phyloP scores from a whole-genome alignment of 2,113 vertebrate genomes.

The Loxodonta africana region DNA sequence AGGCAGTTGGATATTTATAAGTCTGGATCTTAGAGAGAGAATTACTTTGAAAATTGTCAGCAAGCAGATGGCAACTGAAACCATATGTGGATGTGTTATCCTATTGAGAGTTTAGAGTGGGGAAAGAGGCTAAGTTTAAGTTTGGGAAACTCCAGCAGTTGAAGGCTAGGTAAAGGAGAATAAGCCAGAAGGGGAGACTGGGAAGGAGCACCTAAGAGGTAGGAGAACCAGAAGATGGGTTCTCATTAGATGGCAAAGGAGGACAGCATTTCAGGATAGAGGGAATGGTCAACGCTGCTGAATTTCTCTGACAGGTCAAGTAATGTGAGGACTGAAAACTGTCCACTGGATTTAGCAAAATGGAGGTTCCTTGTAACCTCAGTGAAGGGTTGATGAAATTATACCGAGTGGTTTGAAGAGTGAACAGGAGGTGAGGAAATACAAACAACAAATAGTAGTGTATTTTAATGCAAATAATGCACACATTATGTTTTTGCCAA shows the following conservation, averaged over 20 bases:
- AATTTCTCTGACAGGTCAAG: background rate
- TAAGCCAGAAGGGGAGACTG: background rate
- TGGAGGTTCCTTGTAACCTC: background rate
- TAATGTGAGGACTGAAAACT: background rate
- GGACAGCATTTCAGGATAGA: background rate
- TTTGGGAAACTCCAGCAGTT: background rate
- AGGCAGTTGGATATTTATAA: background rate
- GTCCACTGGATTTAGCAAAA: background rate
- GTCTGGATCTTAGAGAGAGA: background rate
- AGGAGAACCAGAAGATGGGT: background rate
- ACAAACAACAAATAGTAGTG: background rate
- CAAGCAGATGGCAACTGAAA: background rate
- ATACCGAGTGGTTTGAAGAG: background rate
- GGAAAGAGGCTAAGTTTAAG: background rate
- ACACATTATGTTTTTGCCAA: background rate
- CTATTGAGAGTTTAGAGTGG: background rate
- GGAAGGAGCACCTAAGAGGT: background rate
- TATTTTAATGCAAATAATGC: background rate
- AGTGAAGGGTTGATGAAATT: background rate
- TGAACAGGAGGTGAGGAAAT: background rate
- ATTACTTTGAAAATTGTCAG: background rate
- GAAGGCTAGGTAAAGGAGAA: background rate
- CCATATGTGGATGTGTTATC: background rate
- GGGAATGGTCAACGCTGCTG: background rate
- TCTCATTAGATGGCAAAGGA: background rate